Percentiles rank a stretch among this genome's conserved stretches.
Evolutionary conservation across 1,140 invertebrate genomes (phyloP).

Genomic region (Steinernema feltiae): DNA sequence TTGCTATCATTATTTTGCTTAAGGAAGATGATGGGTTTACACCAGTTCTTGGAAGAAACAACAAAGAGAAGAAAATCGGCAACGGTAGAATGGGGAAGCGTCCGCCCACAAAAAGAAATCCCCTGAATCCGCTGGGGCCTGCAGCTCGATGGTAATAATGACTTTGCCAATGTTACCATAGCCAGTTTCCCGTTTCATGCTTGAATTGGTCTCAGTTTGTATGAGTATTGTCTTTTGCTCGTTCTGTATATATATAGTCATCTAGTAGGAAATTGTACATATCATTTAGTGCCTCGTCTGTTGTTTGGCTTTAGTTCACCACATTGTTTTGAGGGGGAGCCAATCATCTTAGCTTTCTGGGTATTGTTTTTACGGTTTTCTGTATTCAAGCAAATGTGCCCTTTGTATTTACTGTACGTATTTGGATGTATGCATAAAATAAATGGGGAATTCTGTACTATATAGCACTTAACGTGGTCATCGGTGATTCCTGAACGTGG

Average conservation of each 20-base stretch:
- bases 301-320: neutral
- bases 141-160: neutral
- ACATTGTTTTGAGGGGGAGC: neutral
- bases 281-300: neutral
- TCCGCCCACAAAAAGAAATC: neutral
- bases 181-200: too few species aligned
- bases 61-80: neutral
- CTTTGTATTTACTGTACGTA: too few species aligned
- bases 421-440: too few species aligned
- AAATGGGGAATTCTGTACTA: too few species aligned
- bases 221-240: too few species aligned
- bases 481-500: too few species aligned
- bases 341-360: neutral
- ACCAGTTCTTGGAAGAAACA: neutral
- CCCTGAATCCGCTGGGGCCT: neutral
- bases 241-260: neutral
- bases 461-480: too few species aligned
- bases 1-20: neutral
- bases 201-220: too few species aligned
- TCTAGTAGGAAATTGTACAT: neutral
- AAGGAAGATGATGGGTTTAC: constrained; percentile 1
- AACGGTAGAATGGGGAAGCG: neutral
- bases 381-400: too few species aligned
- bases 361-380: neutral
- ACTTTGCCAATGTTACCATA: too few species aligned